Base-by-base conservation (phyloP, 2,113 vertebrate genomes). In the Etheostoma spectabile region DNA sequence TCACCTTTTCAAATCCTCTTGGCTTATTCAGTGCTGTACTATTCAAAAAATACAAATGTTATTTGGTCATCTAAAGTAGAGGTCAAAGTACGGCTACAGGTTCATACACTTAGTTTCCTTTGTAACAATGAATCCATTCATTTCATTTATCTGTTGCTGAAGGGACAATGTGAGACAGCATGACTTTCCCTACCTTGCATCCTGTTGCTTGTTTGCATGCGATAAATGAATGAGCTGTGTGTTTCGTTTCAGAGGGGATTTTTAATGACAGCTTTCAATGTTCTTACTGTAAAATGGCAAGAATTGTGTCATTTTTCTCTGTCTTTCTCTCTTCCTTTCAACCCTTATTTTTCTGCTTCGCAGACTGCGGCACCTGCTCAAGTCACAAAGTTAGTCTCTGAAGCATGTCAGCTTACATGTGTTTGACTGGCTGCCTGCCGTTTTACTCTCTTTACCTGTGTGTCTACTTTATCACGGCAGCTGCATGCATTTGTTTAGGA, bases 341-440 rank as follows among this genome's bases (percentile, higher is more conserved):
- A 77, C 65, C 65, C 5, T 45, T 81, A 14, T 82, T 68, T 79
- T 60, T 79, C 65, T 88, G 53, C 84, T 80, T 89, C 90, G 27
- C 93, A 94, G 93, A 92, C 51, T 30, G 61, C 74, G 53, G 79
- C 86, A 60, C 16, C 15, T 80, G 71, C 8, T 78, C 68, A 35
- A 84, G 69, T 93, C 80, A 83, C 86, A 93, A 93, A 93, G 92
- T 93, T 80, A 93, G 90, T 94, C 79, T 80, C 67, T 84, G 60
- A 45, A 81, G 83, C 90, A 89, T 86, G 84, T 24, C 56, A 15
- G 55, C 8, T 61, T 69, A 52, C 52, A 35, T 49, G 57, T 70
- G 72, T 74, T 66, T 76, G 68, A 35, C 52, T 74, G 30, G 18
- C 15, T 53, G 33, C 24, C 52, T 16, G 30, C 8, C 4, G 60